Evolutionary conservation across 2,888 invertebrate genomes (phyloP).

Genomic region (Aspidapion aeneum): DNA sequence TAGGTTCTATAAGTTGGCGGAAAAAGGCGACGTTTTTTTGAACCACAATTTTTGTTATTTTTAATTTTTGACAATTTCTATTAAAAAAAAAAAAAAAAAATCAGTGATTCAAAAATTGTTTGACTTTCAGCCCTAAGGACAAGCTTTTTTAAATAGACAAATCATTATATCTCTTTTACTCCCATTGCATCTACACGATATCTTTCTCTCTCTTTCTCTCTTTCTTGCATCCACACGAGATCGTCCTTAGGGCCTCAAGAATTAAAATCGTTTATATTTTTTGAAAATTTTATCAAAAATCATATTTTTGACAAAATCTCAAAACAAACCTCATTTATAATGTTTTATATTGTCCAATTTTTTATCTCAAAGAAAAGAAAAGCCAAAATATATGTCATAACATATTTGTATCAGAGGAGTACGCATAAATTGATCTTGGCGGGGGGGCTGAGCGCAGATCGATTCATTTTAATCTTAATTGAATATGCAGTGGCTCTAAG

Average conservation of each 20-base stretch:
- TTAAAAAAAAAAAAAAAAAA: too few relatives aligned
- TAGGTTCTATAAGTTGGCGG: background rate
- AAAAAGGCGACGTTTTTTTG: background rate
- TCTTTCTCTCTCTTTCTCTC: background rate
- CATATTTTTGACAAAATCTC: background rate
- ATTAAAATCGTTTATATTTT: background rate
- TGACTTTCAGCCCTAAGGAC: slow-evolving; percentile 44
- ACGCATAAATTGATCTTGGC: too few relatives aligned
- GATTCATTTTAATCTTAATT: too few relatives aligned
- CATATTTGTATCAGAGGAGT: too few relatives aligned
- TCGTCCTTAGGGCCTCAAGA: slow-evolving; percentile 45
- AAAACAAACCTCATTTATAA: too few relatives aligned
- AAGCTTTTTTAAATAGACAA: slow-evolving; percentile 44
- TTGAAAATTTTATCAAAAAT: background rate
- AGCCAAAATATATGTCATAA: too few relatives aligned
- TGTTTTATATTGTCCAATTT: too few relatives aligned
- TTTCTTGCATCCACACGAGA: slow-evolving; percentile 37
- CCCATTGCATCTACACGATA: background rate
- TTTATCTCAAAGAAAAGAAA: too few relatives aligned
- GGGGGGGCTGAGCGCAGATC: too few relatives aligned
- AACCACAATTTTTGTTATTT: background rate
- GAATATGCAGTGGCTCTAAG: too few relatives aligned
- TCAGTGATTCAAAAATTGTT: too few relatives aligned
- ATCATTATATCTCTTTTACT: slow-evolving; percentile 22
- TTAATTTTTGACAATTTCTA: too few relatives aligned